Evolutionary conservation across 2,888 invertebrate genomes (phyloP).

Genomic region (Pherbina coryleti): DNA sequence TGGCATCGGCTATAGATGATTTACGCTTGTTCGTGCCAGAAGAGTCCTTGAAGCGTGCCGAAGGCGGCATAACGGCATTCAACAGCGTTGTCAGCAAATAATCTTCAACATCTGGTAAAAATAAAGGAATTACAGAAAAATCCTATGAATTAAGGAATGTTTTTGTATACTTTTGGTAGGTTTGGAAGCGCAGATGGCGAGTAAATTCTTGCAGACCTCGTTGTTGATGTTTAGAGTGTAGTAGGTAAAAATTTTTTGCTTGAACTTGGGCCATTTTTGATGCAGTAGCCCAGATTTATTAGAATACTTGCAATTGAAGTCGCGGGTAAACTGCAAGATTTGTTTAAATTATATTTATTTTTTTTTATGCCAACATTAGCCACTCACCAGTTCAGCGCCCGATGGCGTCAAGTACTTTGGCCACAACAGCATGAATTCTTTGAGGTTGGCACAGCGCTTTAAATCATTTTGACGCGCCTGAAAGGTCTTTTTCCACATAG

Average conservation of each 20-base stretch:
- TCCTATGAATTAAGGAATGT: background rate
- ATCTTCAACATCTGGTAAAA: conserved; percentile 46
- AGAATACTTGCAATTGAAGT: conserved; percentile 47
- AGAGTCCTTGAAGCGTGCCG: conserved; percentile 47
- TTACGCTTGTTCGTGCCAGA: conserved; percentile 44
- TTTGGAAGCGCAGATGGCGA: conserved; percentile 41
- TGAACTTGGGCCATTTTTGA: conserved; percentile 46
- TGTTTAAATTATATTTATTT: background rate
- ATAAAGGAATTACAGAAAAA: background rate
- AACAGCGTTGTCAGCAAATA: conserved; percentile 44
- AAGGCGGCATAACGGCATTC: conserved; percentile 47
- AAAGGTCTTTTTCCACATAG: conserved; percentile 49
- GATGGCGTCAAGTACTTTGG: conserved; percentile 47
- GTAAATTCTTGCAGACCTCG: conserved; percentile 47
- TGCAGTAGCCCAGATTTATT: conserved; percentile 43
- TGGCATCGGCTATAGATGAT: conserved; percentile 46
- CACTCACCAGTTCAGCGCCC: conserved; percentile 45
- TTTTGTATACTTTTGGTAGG: conserved; percentile 42
- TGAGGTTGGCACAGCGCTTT: conserved; percentile 42
- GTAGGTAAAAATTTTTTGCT: conserved; percentile 44
- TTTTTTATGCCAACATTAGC: background rate
- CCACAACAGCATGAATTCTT: conserved; percentile 46
- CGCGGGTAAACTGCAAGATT: conserved; percentile 47
- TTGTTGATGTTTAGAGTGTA: conserved; percentile 47
- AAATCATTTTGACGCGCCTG: conserved; percentile 46